phyloP scores from a whole-genome alignment of 1,140 invertebrate species.

The Chrysoperla carnea region DNA sequence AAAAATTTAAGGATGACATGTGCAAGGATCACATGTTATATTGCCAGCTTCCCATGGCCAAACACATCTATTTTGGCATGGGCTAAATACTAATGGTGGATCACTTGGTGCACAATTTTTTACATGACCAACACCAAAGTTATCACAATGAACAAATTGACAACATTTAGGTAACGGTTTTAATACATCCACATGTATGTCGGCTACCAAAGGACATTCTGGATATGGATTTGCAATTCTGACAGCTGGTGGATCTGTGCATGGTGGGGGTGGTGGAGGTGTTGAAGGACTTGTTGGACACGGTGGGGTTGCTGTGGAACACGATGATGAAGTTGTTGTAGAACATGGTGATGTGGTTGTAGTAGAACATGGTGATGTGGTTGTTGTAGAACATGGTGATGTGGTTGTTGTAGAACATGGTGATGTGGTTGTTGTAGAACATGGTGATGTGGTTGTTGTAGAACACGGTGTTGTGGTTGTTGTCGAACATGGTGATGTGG shows the following conservation, averaged over 20 bases:
- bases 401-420: too few species aligned
- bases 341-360: too few species aligned
- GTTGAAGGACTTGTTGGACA: neutral
- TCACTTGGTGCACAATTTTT: neutral
- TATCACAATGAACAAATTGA: neutral
- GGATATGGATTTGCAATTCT: neutral
- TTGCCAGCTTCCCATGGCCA: neutral
- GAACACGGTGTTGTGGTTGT: too few species aligned
- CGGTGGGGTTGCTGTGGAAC: neutral
- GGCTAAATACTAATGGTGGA: neutral
- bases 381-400: too few species aligned
- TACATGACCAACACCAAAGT: neutral
- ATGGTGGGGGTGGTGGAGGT: neutral
- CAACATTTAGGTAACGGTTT: neutral
- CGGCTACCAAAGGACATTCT: neutral
- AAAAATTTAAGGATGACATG: neutral
- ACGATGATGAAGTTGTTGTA: neutral
- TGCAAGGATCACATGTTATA: neutral
- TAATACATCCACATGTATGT: neutral
- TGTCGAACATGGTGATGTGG: too few species aligned
- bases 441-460: too few species aligned
- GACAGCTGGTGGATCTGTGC: neutral
- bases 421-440: too few species aligned
- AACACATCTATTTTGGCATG: neutral
- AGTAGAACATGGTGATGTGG: too few species aligned